These are phyloP conservation scores for Odontocolon sp. DNA, from an alignment of 2,888 invertebrate species.

Conservation along the genomic window DNA sequence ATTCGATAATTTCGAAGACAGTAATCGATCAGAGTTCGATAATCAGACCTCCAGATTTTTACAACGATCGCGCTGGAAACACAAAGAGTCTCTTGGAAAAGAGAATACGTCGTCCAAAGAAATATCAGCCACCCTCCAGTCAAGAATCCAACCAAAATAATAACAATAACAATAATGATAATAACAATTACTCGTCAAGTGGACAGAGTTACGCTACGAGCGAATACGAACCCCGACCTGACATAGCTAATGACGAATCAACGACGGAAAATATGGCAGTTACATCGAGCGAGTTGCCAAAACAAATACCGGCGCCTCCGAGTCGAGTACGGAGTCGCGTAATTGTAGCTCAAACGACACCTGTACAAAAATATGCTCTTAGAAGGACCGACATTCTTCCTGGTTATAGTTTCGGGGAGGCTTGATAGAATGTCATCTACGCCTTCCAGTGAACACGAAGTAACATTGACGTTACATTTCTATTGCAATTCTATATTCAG, in stretches of 20 bases:
- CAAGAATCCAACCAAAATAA: not conserved
- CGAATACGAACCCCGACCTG: slow-evolving; percentile 44
- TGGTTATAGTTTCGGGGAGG: slow-evolving; percentile 67
- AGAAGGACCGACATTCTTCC: slow-evolving; percentile 72
- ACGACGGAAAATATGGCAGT: slow-evolving; percentile 76
- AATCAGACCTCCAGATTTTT: slow-evolving; percentile 51
- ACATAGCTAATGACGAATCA: slow-evolving; percentile 61
- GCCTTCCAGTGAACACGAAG: too few species aligned
- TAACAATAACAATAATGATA: not conserved
- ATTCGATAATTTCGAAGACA: slow-evolving; percentile 31
- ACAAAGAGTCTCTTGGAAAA: slow-evolving; percentile 38
- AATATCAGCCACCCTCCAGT: slow-evolving; percentile 61
- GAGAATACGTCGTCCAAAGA: slow-evolving; percentile 67
- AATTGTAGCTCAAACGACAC: slow-evolving; percentile 74
- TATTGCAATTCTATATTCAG: too few species aligned
- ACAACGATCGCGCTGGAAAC: slow-evolving; percentile 32
- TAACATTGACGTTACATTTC: too few species aligned
- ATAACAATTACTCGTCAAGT: slow-evolving; percentile 19
- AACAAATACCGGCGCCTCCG: slow-evolving; percentile 80
- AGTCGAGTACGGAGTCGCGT: slow-evolving; percentile 68
- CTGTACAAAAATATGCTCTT: slow-evolving; percentile 72
- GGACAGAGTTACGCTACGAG: slow-evolving; percentile 26
- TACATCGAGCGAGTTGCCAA: slow-evolving; percentile 80
- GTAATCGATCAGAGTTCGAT: slow-evolving; percentile 51
- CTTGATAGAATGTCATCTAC: slow-evolving; percentile 60